These are phyloP conservation scores for Eulacestoma nigropectus DNA, from an alignment of 2,113 vertebrate species.

Conservation along the genomic window DNA sequence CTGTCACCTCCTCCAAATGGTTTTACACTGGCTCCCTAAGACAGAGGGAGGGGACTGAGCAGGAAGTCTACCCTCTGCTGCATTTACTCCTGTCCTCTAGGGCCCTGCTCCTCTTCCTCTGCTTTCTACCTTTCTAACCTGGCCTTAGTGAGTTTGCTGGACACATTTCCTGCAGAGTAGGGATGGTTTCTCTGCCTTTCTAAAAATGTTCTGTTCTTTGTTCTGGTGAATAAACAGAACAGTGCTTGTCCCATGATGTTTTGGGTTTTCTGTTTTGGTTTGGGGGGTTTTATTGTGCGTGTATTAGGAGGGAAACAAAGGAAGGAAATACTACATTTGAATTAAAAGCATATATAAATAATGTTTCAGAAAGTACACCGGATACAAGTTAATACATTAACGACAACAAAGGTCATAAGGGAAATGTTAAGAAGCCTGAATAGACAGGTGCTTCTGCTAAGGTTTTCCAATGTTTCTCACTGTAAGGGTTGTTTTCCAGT, in stretches of 20 bases:
- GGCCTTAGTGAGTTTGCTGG: background rate
- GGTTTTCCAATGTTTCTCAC: background rate
- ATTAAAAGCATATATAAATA: slow-evolving; percentile 21
- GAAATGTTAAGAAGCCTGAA: background rate
- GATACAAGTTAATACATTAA: slow-evolving; percentile 12
- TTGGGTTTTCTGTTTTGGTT: background rate
- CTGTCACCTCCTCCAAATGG: background rate
- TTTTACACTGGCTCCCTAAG: background rate
- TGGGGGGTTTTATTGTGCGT: background rate
- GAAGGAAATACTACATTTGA: slow-evolving; percentile 28
- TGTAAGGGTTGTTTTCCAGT: background rate
- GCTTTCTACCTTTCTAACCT: background rate
- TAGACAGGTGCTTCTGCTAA: background rate
- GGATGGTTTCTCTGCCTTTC: background rate
- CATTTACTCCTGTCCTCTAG: background rate
- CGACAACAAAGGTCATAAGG: background rate
- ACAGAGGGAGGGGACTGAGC: background rate
- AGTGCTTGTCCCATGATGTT: background rate
- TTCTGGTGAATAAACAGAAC: slow-evolving; percentile 13
- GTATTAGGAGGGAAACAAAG: background rate
- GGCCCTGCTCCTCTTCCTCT: background rate
- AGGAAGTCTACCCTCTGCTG: background rate
- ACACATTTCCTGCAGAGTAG: background rate
- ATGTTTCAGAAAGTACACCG: slow-evolving; percentile 30
- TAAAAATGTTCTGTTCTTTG: slow-evolving; percentile 9